Conservation (phyloP, 2,888 invertebrate genomes). For the Caenorhabditis sp. region DNA sequence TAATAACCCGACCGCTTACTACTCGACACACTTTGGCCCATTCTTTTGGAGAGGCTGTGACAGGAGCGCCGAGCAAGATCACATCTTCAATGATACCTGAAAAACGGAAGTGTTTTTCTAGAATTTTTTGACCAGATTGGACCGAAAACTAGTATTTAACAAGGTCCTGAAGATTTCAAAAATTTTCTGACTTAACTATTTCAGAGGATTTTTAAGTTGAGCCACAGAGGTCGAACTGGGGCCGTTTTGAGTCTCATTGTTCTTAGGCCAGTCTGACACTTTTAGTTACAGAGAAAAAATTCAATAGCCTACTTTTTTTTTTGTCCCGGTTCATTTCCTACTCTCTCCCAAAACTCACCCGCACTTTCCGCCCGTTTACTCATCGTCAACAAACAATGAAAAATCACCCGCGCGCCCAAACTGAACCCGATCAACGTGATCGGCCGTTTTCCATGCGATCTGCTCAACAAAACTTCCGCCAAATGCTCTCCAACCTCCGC, state of each 20-base stretch:
- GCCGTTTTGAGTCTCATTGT: too few species aligned
- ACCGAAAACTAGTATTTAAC: not conserved
- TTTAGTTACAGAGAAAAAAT: too few species aligned
- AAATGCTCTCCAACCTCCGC: constrained; percentile 77
- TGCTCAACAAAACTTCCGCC: constrained; percentile 77
- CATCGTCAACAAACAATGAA: constrained; percentile 77
- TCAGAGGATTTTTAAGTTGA: too few species aligned
- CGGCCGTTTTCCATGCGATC: constrained; percentile 78
- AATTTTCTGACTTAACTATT: too few species aligned
- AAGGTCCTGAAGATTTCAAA: too few species aligned
- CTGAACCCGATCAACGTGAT: constrained; percentile 78
- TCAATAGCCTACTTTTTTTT: too few species aligned
- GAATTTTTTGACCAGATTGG: too few species aligned
- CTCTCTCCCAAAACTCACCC: constrained; percentile 32
- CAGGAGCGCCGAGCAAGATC: constrained; percentile 78
- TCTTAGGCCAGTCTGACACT: too few species aligned
- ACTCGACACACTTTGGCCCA: constrained; percentile 75
- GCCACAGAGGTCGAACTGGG: too few species aligned
- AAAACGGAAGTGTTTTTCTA: not conserved
- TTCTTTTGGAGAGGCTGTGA: constrained; percentile 75
- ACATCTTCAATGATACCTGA: constrained; percentile 77
- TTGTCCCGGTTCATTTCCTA: too few species aligned
- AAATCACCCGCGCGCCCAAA: constrained; percentile 79
- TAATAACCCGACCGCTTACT: constrained; percentile 78
- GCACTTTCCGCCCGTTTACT: constrained; percentile 69